These are phyloP conservation scores for Amblyopsis rosae DNA, from an alignment of 2,113 vertebrate genomes.

Conservation along the genomic window DNA sequence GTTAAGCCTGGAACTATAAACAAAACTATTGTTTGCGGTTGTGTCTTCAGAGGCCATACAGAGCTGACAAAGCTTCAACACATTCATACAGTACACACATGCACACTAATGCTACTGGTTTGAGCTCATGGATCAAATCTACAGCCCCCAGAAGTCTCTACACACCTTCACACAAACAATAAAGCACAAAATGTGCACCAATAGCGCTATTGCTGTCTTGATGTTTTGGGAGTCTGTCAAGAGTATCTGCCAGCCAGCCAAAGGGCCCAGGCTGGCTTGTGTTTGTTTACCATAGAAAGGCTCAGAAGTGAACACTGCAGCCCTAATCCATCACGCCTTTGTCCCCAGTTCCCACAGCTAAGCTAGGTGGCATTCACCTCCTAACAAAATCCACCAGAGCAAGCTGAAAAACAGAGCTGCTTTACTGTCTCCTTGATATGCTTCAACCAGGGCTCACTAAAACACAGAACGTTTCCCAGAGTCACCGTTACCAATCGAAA, in stretches of 20 bases:
- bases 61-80: not conserved
- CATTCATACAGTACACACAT: not conserved
- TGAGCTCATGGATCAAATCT: constrained; percentile 29
- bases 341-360: constrained; percentile 57
- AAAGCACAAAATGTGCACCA: not conserved
- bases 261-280: constrained; percentile 39
- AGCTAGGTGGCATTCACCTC: constrained; percentile 65
- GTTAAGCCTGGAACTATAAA: too few relatives aligned
- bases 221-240: constrained; percentile 52
- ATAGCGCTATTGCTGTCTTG: not conserved
- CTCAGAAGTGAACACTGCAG: constrained; percentile 58
- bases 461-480: constrained; percentile 4
- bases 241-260: constrained; percentile 40
- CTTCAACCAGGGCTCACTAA: not conserved
- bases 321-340: constrained; percentile 75
- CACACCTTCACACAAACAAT: constrained; percentile 22
- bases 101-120: not conserved
- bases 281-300: constrained; percentile 64
- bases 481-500: too few relatives aligned
- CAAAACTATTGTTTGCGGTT: too few relatives aligned
- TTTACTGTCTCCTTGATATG: constrained; percentile 31
- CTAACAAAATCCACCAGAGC: constrained; percentile 51
- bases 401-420: constrained; percentile 50
- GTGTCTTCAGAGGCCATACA: not conserved
- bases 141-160: constrained; percentile 3